Percentiles rank a stretch among this genome's conserved stretches.
Conservation (phyloP, 2,113 vertebrate species). For the Bubo bubo region DNA sequence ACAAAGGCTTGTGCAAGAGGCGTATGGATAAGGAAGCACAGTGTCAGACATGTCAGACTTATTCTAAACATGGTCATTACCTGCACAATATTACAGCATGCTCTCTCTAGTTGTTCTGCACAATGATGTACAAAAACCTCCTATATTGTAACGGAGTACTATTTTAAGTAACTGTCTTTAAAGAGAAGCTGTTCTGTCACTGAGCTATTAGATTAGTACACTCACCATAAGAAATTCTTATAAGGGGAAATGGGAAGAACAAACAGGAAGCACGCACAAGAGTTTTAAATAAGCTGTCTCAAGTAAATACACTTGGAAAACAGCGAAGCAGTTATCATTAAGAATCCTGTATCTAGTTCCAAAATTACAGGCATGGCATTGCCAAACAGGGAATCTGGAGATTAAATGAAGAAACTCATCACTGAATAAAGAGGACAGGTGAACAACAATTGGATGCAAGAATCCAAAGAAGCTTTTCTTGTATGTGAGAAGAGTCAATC, state of each 20-base stretch:
- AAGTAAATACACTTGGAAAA: neutral
- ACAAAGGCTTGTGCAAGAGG: neutral
- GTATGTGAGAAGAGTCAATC: neutral
- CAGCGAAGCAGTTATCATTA: neutral
- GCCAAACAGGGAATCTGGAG: neutral
- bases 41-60: neutral
- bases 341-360: neutral
- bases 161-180: neutral
- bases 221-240: neutral
- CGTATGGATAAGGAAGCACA: neutral
- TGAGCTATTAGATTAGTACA: neutral
- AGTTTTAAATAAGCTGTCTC: neutral
- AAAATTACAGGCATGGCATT: neutral
- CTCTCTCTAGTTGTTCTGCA: neutral
- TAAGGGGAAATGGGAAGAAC: neutral
- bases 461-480: neutral
- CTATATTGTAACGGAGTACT: neutral
- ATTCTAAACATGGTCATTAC: neutral
- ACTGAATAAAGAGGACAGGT: neutral
- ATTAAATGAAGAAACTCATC: neutral
- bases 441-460: neutral
- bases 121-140: neutral
- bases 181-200: neutral
- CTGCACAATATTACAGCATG: neutral
- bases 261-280: rapidly evolving